Conservation (phyloP, 2,113 vertebrate genomes). For the Caranx melampygus region DNA sequence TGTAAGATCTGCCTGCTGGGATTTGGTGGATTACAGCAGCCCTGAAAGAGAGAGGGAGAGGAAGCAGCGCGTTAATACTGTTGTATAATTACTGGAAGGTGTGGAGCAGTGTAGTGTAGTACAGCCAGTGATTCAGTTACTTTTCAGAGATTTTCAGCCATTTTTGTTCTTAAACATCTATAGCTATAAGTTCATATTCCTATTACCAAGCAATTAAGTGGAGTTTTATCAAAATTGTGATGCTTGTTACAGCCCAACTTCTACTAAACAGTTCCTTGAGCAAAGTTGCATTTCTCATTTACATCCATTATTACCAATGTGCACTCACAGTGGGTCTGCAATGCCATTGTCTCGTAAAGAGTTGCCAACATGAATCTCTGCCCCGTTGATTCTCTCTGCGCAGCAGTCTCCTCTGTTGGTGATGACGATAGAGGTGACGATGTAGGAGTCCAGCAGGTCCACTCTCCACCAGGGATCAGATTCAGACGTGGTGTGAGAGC, state of each 20-base stretch:
- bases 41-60: slow-evolving; percentile 19
- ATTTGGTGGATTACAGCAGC: slow-evolving; percentile 23
- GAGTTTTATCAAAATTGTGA: too few species aligned
- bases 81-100: neutral
- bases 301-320: too few species aligned
- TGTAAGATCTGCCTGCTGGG: neutral
- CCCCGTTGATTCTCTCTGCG: neutral
- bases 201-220: too few species aligned
- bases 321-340: slow-evolving; percentile 42
- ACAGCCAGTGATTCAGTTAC: too few species aligned
- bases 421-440: slow-evolving; percentile 48
- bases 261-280: too few species aligned
- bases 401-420: slow-evolving; percentile 61
- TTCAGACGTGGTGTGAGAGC: neutral
- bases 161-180: too few species aligned
- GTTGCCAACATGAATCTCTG: slow-evolving; percentile 42
- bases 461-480: slow-evolving; percentile 61
- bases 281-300: too few species aligned
- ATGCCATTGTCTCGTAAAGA: neutral
- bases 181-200: too few species aligned
- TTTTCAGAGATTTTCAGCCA: too few species aligned
- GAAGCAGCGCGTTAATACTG: neutral
- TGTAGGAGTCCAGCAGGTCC: slow-evolving; percentile 56
- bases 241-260: too few species aligned
- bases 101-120: too few species aligned